Conservation (phyloP, 1,140 invertebrate genomes). For the Phenacoccus solenopsis region DNA sequence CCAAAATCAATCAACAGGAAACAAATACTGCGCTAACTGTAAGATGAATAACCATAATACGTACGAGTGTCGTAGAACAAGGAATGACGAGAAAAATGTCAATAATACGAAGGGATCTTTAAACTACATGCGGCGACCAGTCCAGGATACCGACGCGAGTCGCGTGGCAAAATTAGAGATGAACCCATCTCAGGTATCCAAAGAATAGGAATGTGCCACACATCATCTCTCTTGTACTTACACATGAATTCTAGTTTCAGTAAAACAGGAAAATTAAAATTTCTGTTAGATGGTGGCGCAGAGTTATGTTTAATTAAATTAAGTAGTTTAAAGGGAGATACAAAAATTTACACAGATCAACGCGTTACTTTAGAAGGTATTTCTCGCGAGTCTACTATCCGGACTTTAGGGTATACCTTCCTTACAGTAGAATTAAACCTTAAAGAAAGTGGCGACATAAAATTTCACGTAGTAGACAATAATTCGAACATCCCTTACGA, state of each 20-base stretch:
- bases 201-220: no score
- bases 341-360: not conserved
- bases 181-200: no score
- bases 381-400: not conserved
- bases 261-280: not conserved
- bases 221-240: no score
- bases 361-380: not conserved
- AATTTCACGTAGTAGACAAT: not conserved
- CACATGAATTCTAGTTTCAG: no score
- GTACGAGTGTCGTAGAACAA: not conserved
- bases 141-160: not conserved
- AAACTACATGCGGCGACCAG: not conserved
- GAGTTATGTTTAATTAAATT: not conserved
- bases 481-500: not conserved
- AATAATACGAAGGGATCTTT: not conserved
- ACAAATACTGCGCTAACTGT: not conserved
- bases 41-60: not conserved
- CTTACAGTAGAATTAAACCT: no score
- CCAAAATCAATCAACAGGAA: no score
- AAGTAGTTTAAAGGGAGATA: not conserved
- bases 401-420: not conserved
- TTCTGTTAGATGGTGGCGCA: slow-evolving; percentile 9
- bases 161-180: no score
- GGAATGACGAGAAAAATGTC: not conserved
- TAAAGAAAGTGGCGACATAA: not conserved